phyloP scores from a whole-genome alignment of 2,888 invertebrate genomes.

The Apomyelois bistriatella region DNA sequence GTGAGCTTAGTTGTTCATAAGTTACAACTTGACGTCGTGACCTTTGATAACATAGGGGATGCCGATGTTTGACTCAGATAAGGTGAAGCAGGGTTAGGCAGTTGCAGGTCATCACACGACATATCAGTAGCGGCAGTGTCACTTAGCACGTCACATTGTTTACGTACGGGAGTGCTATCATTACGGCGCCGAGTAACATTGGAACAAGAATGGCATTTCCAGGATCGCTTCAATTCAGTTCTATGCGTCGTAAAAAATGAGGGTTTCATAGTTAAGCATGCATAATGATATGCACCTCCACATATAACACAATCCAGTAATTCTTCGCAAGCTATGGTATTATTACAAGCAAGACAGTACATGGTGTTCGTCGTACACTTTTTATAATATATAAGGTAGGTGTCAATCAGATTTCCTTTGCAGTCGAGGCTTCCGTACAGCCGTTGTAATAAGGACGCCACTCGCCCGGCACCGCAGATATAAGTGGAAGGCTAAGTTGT shows the following conservation, averaged over 20 bases:
- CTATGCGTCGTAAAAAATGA: neutral
- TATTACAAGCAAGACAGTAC: neutral
- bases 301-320: neutral
- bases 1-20: neutral
- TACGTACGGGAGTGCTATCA: neutral
- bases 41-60: neutral
- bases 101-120: neutral
- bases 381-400: no score
- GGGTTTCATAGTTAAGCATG: neutral
- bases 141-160: neutral
- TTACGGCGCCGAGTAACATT: neutral
- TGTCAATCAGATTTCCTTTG: no score
- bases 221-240: neutral
- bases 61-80: neutral
- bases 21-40: neutral
- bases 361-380: neutral
- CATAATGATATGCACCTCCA: neutral
- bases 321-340: neutral
- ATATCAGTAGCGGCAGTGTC: neutral
- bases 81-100: neutral
- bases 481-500: no score
- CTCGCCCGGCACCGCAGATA: no score
- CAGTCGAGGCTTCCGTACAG: no score
- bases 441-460: no score
- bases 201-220: neutral